phyloP scores from a whole-genome alignment of 2,113 vertebrate species.

The Pongo pygmaeus region DNA sequence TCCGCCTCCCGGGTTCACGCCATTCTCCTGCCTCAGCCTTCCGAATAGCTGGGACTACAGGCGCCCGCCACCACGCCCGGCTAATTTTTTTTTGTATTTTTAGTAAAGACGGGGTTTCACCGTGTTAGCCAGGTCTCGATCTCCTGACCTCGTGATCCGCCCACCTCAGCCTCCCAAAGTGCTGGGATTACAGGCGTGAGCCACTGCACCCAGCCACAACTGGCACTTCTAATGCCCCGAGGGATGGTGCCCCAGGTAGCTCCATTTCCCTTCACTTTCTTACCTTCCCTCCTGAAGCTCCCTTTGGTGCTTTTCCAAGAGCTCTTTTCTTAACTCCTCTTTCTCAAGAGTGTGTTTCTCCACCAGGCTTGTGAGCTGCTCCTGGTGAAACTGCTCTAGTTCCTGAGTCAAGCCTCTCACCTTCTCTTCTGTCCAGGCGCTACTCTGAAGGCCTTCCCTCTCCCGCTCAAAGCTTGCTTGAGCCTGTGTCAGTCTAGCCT shows the following conservation, averaged over 20 bases:
- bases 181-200: no score
- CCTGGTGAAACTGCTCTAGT: slow-evolving; percentile 76
- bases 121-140: no score
- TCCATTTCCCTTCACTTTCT: slow-evolving; percentile 64
- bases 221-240: not conserved
- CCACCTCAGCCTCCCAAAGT: no score
- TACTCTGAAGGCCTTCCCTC: slow-evolving; percentile 77
- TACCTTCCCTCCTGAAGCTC: slow-evolving; percentile 92
- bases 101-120: no score
- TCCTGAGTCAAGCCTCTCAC: slow-evolving; percentile 77
- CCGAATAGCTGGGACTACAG: no score
- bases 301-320: slow-evolving; percentile 85
- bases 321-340: slow-evolving; percentile 78
- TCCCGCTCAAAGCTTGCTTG: slow-evolving; percentile 83
- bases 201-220: no score
- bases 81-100: no score
- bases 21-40: no score
- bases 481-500: slow-evolving; percentile 83
- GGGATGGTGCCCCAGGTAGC: no score
- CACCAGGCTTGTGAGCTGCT: slow-evolving; percentile 78
- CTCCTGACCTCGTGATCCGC: no score
- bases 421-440: slow-evolving; percentile 78
- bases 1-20: no score
- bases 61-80: no score
- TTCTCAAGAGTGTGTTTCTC: slow-evolving; percentile 81